Evolutionary conservation across 30 jellyfish, hydroid and myxozoan genomes (phyloP).

Genomic region (Morbakka virulenta): DNA sequence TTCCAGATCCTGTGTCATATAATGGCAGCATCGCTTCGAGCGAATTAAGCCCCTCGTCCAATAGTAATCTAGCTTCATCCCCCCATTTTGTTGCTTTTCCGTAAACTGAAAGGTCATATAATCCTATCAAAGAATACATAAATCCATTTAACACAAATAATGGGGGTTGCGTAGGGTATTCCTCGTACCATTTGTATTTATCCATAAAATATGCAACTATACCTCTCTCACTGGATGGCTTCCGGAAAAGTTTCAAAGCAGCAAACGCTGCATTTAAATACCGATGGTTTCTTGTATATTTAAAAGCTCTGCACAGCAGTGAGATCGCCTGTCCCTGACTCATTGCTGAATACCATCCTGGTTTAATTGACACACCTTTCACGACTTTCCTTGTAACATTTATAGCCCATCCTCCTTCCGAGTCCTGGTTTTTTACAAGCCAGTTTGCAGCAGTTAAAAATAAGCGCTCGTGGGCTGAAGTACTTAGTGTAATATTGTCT

Average conservation of each 20-base stretch:
- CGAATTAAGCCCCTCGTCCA: slow-evolving; percentile 65
- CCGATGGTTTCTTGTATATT: slow-evolving; percentile 40
- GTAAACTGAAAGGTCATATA: slow-evolving; percentile 58
- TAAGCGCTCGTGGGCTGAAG: slow-evolving; percentile 34
- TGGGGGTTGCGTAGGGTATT: slow-evolving; percentile 80
- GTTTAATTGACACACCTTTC: slow-evolving; percentile 18
- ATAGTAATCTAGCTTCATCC: slow-evolving; percentile 28
- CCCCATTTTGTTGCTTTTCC: background rate
- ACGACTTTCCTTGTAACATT: slow-evolving; percentile 65
- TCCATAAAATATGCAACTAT: slow-evolving; percentile 60
- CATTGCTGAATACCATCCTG: slow-evolving; percentile 96
- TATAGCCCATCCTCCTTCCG: slow-evolving; percentile 85
- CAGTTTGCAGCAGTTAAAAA: slow-evolving; percentile 84
- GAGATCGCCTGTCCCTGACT: slow-evolving; percentile 97
- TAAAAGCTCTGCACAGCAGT: slow-evolving; percentile 62
- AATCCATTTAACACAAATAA: slow-evolving; percentile 82
- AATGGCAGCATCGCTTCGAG: slow-evolving; percentile 55
- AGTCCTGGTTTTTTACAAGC: slow-evolving; percentile 72
- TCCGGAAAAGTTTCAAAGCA: slow-evolving; percentile 55
- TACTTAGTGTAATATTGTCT: background rate
- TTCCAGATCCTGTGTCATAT: slow-evolving; percentile 83
- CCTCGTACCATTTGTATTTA: slow-evolving; percentile 74
- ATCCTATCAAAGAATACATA: slow-evolving; percentile 82
- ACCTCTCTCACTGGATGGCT: slow-evolving; percentile 56
- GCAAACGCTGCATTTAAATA: slow-evolving; percentile 65